A percentile compares a stretch with the other conserved stretches of the same genome.
These are phyloP conservation scores for Clarias gariepinus DNA, from an alignment of 2,113 vertebrate genomes.

Conservation along the genomic window DNA sequence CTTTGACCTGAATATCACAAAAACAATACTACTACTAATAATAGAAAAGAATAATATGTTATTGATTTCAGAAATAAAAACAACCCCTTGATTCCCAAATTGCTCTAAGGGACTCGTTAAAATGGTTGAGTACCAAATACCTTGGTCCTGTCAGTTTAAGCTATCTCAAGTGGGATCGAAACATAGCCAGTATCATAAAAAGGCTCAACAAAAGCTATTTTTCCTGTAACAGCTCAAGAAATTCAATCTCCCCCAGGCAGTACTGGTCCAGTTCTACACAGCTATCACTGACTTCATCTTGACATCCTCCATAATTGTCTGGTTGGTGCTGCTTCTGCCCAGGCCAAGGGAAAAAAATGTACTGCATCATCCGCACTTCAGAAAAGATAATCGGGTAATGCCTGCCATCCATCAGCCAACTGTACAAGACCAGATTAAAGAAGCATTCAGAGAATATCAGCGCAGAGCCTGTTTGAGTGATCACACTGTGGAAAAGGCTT, in stretches of 20 bases:
- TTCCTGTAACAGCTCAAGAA: background rate
- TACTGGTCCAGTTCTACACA: constrained; percentile 15
- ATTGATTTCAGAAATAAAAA: background rate
- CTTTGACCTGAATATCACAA: background rate
- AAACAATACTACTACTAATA: background rate
- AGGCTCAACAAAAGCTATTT: background rate
- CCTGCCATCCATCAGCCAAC: background rate
- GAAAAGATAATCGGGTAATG: background rate
- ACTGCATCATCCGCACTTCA: background rate
- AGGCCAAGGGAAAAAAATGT: background rate
- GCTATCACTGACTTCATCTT: constrained; percentile 3
- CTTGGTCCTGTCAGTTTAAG: background rate
- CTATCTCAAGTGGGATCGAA: background rate
- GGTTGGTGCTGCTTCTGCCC: background rate
- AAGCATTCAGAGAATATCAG: background rate
- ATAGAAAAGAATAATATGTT: background rate
- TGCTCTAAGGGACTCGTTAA: background rate
- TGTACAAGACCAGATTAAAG: background rate
- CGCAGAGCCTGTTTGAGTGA: background rate
- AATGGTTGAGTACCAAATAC: background rate
- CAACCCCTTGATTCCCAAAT: background rate
- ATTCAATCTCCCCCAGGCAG: background rate
- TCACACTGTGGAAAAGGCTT: background rate
- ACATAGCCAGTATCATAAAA: background rate
- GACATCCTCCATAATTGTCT: background rate